Evolutionary conservation across 1,140 invertebrate species (phyloP).

Genomic region (Onthophagus taurus): DNA sequence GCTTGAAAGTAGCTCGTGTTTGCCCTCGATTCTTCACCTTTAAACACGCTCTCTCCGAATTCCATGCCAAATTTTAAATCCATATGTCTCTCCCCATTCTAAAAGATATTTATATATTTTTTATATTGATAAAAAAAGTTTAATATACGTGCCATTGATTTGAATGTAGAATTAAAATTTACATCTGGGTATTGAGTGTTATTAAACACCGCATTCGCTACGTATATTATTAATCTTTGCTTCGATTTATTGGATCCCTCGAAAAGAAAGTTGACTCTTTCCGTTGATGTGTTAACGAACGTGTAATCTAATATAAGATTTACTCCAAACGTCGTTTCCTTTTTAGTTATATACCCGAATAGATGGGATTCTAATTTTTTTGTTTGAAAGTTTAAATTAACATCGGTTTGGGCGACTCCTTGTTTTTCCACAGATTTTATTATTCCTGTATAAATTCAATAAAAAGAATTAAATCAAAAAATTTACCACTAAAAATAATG

Average conservation of each 20-base stretch:
- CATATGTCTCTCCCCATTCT: slow-evolving; percentile 45
- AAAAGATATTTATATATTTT: too few relatives aligned
- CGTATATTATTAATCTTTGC: slow-evolving; percentile 39
- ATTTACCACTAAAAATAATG: neutral
- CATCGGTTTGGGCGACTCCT: slow-evolving; percentile 58
- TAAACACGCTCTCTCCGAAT: slow-evolving; percentile 38
- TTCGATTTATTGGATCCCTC: slow-evolving; percentile 54
- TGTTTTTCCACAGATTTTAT: slow-evolving; percentile 51
- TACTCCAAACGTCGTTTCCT: slow-evolving; percentile 42
- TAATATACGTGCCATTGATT: slow-evolving; percentile 50
- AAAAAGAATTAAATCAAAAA: neutral
- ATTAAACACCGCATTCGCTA: slow-evolving; percentile 53
- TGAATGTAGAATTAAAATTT: slow-evolving; percentile 58
- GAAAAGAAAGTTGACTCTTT: slow-evolving; percentile 56
- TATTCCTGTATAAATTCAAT: slow-evolving; percentile 40
- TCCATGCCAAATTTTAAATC: slow-evolving; percentile 45
- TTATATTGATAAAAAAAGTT: too few relatives aligned
- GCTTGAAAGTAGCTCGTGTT: slow-evolving; percentile 46
- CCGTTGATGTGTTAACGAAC: slow-evolving; percentile 54
- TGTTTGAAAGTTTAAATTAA: slow-evolving; percentile 57
- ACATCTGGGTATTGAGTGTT: slow-evolving; percentile 66
- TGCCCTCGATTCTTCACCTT: slow-evolving; percentile 37
- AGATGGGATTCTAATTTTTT: slow-evolving; percentile 55
- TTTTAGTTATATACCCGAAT: slow-evolving; percentile 54
- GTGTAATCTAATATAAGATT: slow-evolving; percentile 58